These are phyloP conservation scores for Ormyrus nitidulus DNA, from an alignment of 2,888 invertebrate species.

Conservation along the genomic window DNA sequence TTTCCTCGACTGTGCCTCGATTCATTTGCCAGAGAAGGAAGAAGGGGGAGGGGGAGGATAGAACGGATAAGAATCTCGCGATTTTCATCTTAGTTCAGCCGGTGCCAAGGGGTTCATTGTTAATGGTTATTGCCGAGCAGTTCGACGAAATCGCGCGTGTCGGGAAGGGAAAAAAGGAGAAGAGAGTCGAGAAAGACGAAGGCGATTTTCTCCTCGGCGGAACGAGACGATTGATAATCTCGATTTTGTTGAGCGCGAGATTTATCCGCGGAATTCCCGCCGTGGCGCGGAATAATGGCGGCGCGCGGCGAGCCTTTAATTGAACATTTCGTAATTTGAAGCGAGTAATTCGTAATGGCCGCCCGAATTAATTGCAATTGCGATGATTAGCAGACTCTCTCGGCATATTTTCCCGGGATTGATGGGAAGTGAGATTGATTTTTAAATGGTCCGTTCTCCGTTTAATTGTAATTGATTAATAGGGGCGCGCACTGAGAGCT, in stretches of 20 bases:
- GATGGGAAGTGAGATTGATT: background rate
- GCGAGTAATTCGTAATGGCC: too few species aligned
- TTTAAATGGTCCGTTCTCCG: background rate
- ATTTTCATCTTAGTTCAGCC: conserved; percentile 45
- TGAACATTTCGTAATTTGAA: background rate
- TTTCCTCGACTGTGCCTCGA: conserved; percentile 48
- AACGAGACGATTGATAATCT: conserved; percentile 52
- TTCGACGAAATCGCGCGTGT: conserved; percentile 56
- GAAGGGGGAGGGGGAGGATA: background rate
- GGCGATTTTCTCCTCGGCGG: conserved; percentile 43
- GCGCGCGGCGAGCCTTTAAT: conserved; percentile 15
- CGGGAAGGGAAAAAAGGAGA: conserved; percentile 17
- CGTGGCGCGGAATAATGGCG: conserved; percentile 25
- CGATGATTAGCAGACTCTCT: too few species aligned
- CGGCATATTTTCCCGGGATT: background rate
- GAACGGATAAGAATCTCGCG: conserved; percentile 45
- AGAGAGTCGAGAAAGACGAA: background rate
- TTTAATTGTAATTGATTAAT: background rate
- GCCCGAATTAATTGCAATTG: too few species aligned
- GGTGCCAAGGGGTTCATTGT: conserved; percentile 47
- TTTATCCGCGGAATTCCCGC: conserved; percentile 39
- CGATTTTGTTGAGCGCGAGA: conserved; percentile 28
- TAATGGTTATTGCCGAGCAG: conserved; percentile 59
- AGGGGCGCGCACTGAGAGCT: too few species aligned
- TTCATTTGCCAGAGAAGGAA: conserved; percentile 15